Conservation (phyloP, 2,797 vertebrate species). For the Alca torda region DNA sequence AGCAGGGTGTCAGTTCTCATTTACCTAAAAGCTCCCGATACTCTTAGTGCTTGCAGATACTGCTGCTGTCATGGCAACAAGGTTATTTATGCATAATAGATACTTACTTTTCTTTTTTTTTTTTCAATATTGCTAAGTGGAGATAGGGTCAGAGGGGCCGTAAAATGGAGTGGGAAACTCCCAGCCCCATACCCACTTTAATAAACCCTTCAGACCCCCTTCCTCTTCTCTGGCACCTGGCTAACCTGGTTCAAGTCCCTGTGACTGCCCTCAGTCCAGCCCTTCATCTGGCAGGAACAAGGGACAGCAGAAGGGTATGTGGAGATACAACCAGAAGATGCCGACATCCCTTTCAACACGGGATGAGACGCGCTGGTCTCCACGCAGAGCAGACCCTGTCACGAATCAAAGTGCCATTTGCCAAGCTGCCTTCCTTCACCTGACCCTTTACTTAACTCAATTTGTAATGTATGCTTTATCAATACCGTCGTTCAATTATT, state of each 20-base stretch:
- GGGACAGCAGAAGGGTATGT: not conserved
- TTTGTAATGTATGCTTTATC: not conserved
- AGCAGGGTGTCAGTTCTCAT: slow-evolving; percentile 19
- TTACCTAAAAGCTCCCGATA: slow-evolving; percentile 33
- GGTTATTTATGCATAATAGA: slow-evolving; percentile 57
- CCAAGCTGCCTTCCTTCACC: not conserved
- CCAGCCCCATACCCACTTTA: accelerated
- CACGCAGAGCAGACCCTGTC: not conserved
- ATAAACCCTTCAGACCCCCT: not conserved
- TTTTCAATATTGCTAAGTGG: not conserved
- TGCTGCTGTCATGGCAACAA: slow-evolving; percentile 63
- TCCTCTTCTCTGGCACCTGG: not conserved
- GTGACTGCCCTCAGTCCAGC: not conserved
- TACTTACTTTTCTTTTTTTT: not conserved
- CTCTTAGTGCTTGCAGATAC: slow-evolving; percentile 36
- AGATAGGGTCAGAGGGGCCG: not conserved
- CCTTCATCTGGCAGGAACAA: not conserved
- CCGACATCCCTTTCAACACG: accelerated
- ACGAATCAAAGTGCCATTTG: not conserved
- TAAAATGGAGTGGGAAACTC: not conserved
- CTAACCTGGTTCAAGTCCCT: not conserved
- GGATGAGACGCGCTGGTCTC: not conserved
- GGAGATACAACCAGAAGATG: not conserved
- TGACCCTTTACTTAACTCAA: not conserved
- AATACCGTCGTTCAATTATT: not conserved